Evolutionary conservation across 2,113 vertebrate species (phyloP).

Genomic region (Theristicus caerulescens): DNA sequence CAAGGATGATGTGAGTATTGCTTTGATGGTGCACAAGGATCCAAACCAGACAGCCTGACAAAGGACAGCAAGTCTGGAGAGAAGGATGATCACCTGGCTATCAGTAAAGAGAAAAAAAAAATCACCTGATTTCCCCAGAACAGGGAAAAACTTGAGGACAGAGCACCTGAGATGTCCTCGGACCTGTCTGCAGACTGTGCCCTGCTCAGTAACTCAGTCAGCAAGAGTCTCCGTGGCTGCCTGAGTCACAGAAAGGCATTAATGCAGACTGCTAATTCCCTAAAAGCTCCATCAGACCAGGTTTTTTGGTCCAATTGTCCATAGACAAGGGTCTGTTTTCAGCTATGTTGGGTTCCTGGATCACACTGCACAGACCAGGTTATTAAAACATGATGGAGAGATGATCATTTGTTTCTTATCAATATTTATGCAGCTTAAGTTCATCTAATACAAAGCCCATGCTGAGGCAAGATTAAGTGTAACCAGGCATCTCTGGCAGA

Average conservation of each 20-base stretch:
- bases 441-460: neutral
- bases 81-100: neutral
- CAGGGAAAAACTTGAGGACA: neutral
- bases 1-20: neutral
- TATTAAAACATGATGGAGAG: neutral
- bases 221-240: neutral
- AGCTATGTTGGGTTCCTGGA: neutral
- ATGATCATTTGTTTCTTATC: neutral
- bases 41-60: neutral
- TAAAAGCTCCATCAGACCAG: neutral
- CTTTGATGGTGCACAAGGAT: neutral
- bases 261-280: neutral
- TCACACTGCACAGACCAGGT: neutral
- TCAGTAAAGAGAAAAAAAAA: neutral
- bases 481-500: neutral
- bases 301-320: neutral
- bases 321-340: neutral
- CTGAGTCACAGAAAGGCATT: neutral
- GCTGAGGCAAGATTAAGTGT: neutral
- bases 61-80: neutral
- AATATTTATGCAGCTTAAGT: neutral
- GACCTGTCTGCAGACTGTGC: neutral
- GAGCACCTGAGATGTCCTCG: neutral
- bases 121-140: neutral
- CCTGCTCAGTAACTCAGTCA: neutral